These are phyloP conservation scores for Carlito syrichta DNA, from an alignment of 2,113 vertebrate species.

Conservation along the genomic window DNA sequence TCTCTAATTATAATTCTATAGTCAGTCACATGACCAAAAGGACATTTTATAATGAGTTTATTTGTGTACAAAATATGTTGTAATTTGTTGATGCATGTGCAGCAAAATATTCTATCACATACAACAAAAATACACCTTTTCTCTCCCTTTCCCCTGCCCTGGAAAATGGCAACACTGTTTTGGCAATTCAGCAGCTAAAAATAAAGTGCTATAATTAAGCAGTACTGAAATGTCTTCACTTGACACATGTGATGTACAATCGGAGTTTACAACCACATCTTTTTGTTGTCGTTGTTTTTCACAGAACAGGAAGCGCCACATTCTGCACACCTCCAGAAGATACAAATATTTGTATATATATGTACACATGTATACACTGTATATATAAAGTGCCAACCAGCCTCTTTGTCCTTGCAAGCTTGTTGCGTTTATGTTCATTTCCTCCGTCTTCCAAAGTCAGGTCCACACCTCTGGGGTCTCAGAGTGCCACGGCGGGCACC, in stretches of 20 bases:
- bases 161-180: constrained; percentile 94
- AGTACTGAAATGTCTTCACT: constrained; percentile 86
- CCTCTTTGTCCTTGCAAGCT: constrained; percentile 79
- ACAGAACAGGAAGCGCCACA: constrained; percentile 76
- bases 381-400: constrained; percentile 92
- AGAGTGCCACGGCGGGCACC: constrained; percentile 82
- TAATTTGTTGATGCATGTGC: constrained; percentile 80
- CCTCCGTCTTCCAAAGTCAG: not conserved
- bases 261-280: constrained; percentile 82
- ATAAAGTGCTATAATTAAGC: constrained; percentile 92
- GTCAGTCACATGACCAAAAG: constrained; percentile 52
- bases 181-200: constrained; percentile 90
- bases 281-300: constrained; percentile 75
- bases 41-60: constrained; percentile 75
- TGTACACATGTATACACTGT: constrained; percentile 80
- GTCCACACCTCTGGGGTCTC: constrained; percentile 50
- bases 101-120: constrained; percentile 81
- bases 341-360: constrained; percentile 81
- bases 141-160: constrained; percentile 70
- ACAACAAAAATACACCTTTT: constrained; percentile 78
- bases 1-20: constrained; percentile 29
- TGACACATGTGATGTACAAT: constrained; percentile 83
- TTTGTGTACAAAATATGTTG: constrained; percentile 85
- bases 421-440: constrained; percentile 36
- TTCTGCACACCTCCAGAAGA: constrained; percentile 78